Evolutionary conservation across 2,797 vertebrate genomes (phyloP).

Genomic region (Clarias platycephalus): DNA sequence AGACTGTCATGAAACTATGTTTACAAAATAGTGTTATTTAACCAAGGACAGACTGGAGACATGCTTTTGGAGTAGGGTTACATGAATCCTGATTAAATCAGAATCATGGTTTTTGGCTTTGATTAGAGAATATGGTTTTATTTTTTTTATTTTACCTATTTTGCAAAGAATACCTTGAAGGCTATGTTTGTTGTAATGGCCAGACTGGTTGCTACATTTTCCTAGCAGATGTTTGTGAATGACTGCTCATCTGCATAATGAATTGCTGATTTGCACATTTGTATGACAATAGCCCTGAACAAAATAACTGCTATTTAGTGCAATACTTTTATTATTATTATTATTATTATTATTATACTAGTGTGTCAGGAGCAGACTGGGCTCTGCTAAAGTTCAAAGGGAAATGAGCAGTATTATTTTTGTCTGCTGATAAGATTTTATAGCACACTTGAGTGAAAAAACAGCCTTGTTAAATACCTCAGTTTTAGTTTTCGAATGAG

Average conservation of each 20-base stretch:
- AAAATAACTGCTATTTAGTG: neutral
- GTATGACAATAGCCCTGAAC: constrained; percentile 13
- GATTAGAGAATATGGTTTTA: neutral
- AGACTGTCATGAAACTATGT: neutral
- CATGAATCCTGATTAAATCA: neutral
- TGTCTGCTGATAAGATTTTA: neutral
- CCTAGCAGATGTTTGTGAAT: constrained; percentile 19
- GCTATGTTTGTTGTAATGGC: neutral
- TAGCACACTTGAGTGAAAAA: neutral
- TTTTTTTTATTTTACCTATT: neutral
- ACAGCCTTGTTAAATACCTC: neutral
- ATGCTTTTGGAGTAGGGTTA: neutral
- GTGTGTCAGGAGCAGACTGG: neutral
- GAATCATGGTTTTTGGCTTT: neutral
- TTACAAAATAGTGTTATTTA: constrained; percentile 11
- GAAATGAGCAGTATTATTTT: neutral
- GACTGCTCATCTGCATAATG: constrained; percentile 9
- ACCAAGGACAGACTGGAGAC: neutral
- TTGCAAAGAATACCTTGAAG: no score
- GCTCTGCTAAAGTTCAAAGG: neutral
- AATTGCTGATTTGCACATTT: constrained; percentile 3
- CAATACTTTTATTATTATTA: neutral
- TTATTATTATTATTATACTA: neutral
- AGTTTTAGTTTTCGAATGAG: neutral
- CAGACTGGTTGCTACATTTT: neutral